Evolutionary conservation across 2,888 invertebrate species (phyloP), one percentile per base, ranked within the genome.

Genomic region (Mesoligia furuncula): DNA sequence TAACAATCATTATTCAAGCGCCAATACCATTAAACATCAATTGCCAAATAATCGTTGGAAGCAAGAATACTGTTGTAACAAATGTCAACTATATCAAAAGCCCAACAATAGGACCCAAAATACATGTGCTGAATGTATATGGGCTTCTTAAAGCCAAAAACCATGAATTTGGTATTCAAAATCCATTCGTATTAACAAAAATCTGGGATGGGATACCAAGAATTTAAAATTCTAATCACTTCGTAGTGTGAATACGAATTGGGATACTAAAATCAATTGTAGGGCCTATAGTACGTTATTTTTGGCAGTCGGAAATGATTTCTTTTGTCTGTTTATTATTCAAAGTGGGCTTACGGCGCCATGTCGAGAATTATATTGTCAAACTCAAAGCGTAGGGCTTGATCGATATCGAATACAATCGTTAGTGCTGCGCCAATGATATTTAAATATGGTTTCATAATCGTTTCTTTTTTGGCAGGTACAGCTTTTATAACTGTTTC

Each of bases 141-240:
- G 48, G 81, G 48, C 77, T 74, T 83, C 86, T 92, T 91, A 91
- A 83, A 83, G 84, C 79, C 81, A 88, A 89, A 89, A 90, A 85
- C 87, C 82, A 77, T 66, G 73, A 88, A 91, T 93, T 94, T 90
- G 73, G 93, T 94, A 95, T 95, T 95, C 95, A 74, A 77, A 80
- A 86, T 89, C 86, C 93, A 93, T 90, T 84, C 77, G 92, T 93
- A 95, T 95, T 94, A 94, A 94, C 94, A 90, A 95, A 95, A 95
- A 95, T 95, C 91, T 92, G 91, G 86, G 86, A 91, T 89, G 89
- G 83, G 86, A 87, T 89, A 90, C 81, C 68, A 76, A 69, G 89
- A 92, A 95, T 95, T 94, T 93, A 85, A 93, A 95, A 90, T 93
- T 93, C 88, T 89, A 91, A 91, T 90, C 85, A 81, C 74, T 80